Conservation (phyloP, 2,113 vertebrate species). For the Oreochromis aureus region DNA sequence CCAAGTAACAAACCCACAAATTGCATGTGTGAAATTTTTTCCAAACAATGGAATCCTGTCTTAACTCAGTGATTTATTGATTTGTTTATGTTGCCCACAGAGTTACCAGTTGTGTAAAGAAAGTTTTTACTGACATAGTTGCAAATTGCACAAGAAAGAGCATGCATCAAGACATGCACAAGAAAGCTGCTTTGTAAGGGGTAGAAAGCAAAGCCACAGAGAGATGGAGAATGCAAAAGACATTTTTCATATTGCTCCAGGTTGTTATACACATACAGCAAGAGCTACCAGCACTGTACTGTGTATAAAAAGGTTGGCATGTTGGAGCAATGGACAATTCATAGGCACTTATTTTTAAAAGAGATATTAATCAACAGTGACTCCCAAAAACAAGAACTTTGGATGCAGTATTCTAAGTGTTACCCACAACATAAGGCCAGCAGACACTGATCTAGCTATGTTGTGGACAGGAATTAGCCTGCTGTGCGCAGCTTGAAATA, state of each 20-base stretch:
- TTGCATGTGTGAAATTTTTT: not conserved
- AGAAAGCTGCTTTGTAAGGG: not conserved
- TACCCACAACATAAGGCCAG: not conserved
- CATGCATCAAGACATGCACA: not conserved
- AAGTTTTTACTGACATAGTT: not conserved
- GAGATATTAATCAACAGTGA: not conserved
- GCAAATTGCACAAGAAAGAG: not conserved
- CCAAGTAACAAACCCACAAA: not conserved
- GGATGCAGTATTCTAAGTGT: not conserved
- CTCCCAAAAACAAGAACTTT: not conserved
- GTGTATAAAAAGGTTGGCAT: not conserved
- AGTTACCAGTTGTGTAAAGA: not conserved
- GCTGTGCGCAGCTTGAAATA: not conserved
- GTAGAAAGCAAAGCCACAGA: not conserved
- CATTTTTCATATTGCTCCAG: not conserved
- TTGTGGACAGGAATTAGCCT: not conserved
- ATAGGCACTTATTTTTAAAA: not conserved
- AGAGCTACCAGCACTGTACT: not conserved
- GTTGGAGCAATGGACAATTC: not conserved
- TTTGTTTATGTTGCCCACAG: not conserved
- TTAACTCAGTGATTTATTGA: not conserved
- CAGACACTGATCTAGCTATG: not conserved
- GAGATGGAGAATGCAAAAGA: not conserved
- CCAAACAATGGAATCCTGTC: not conserved
- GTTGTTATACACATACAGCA: not conserved